Base-by-base conservation (phyloP, 2,797 vertebrate species). In the Tokudaia tokunoshimensis region DNA sequence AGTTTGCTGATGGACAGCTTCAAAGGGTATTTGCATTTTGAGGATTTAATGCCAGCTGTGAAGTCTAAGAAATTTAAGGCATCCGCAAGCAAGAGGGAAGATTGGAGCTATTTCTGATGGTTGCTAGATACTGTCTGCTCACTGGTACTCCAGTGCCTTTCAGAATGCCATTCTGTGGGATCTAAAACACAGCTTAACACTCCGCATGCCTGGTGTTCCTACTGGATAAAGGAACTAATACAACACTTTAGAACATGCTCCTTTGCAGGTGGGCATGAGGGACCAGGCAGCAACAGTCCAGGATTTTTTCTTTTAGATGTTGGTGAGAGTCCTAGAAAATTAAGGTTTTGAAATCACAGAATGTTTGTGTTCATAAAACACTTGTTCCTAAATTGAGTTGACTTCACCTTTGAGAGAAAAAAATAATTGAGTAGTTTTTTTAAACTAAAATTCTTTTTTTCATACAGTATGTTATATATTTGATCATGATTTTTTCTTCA, bases 11-110 rank as follows among this genome's bases (percentile, higher is more conserved):
- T 13, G 9, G 34, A 31, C 31, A 90, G 9, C 88, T 95, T 94
- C 61, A 91, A 70, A 67, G 70, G 13, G 26, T 67, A 63, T 75
- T 74, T 90, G 4, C 55, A 75, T 93, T 90, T 76, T 63, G 89
- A 88, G 65, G 34, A 44, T 90, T 92, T 57, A 61, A 84, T 90
- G 87, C 26, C 50, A 74, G 0, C 88, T 91, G 91, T 2, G 4
- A 89, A 83, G n/a, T 79, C 14, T 82, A 89, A 97, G 82, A 78
- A 82, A 75, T 75, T 80, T 67, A 86, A 90, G 63, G 65, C 34
- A 78, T 72, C 83, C 6, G 0, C 61, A 44, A 70, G n/a, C 61
- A 63, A 4, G 34, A 47, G 12, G 59, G 76, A 79, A 82, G 41
- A 55, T 47, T 44, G 13, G 14, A 90, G 9, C 37, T 81, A 1